Base-by-base conservation (phyloP, 2,113 vertebrate genomes). In the Procapra przewalskii region DNA sequence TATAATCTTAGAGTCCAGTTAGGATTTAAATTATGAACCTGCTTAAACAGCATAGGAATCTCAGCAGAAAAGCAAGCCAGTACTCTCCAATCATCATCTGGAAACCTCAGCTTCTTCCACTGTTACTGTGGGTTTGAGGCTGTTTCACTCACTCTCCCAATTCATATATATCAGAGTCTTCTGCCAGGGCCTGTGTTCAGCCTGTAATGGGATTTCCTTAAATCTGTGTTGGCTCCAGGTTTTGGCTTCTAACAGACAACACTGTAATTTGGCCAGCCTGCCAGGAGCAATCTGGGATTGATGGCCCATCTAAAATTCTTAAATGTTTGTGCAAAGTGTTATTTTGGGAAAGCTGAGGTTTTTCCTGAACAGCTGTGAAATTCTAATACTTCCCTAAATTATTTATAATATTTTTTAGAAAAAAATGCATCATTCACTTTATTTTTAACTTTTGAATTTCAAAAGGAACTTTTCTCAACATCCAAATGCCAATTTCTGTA, bases 351-450 rank as follows among this genome's bases (percentile, higher is more conserved):
- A 95, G 84, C 50, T 19, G 84, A 91, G 83, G 88, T 93, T 96
- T 97, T 98, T 98, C 93, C 96, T 96, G 97, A 97, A 96, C 96
- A 98, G 97, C 94, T 98, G 97, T 96, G 87, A 94, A 97, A 84
- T 92, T 94, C 90, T 96, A 89, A 84, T 90, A 86, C 90, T 97
- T 98, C 88, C 82, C 77, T 94, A 95, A 97, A 96, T 96, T 98
- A 97, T 98, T 98, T 98, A 96, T 77, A 86, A 75, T 94, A 83
- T 88, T 96, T 96, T 94, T 83, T 91, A 55, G 60, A 48, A 94
- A 96, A 96, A 96, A 98, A 90, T 81, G 57, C 64, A 91, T 77
- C 55, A 27, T 90, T 95, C 50, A 27, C 43, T 96, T 98, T 95
- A 96, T 96, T 97, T 97, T 96, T 92, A 97, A 84, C 94, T 93